phyloP scores from a whole-genome alignment of 1,140 invertebrate species.

The Teleopsis dalmanni region DNA sequence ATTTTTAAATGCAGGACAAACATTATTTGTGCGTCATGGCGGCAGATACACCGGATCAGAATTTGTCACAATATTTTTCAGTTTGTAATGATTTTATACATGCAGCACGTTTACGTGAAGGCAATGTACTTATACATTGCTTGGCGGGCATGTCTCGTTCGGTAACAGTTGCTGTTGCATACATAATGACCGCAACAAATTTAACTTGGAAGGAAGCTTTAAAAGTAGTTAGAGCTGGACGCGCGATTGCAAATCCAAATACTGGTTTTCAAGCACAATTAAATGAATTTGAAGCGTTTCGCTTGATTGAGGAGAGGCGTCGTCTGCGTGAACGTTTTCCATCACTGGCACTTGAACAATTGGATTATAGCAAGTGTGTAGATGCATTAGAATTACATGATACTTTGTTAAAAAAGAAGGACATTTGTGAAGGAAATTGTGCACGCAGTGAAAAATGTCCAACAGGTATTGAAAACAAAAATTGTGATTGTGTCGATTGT shows the following conservation, averaged over 20 bases:
- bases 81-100: conserved; percentile 95
- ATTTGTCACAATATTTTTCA: conserved; percentile 86
- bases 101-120: conserved; percentile 75
- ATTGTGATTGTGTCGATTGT: conserved; percentile 45
- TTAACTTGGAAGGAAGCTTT: conserved; percentile 89
- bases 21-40: conserved; percentile 91
- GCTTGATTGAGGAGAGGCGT: conserved; percentile 73
- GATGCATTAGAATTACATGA: conserved; percentile 74
- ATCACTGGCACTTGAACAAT: conserved; percentile 61
- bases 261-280: conserved; percentile 90
- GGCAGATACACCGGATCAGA: conserved; percentile 86
- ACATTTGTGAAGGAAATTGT: conserved; percentile 80
- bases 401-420: conserved; percentile 62
- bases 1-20: conserved; percentile 65
- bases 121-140: conserved; percentile 92
- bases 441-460: conserved; percentile 75
- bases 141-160: conserved; percentile 93
- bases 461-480: too few relatives aligned
- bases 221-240: conserved; percentile 83
- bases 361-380: conserved; percentile 68
- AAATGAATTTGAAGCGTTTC: conserved; percentile 81
- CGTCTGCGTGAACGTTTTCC: conserved; percentile 77
- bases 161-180: conserved; percentile 78
- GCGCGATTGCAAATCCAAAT: conserved; percentile 90
- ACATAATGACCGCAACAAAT: conserved; percentile 85